Evolutionary conservation across 2,113 vertebrate genomes (phyloP), one percentile per base, ranked within the genome.

Genomic region (Narcine bancroftii): DNA sequence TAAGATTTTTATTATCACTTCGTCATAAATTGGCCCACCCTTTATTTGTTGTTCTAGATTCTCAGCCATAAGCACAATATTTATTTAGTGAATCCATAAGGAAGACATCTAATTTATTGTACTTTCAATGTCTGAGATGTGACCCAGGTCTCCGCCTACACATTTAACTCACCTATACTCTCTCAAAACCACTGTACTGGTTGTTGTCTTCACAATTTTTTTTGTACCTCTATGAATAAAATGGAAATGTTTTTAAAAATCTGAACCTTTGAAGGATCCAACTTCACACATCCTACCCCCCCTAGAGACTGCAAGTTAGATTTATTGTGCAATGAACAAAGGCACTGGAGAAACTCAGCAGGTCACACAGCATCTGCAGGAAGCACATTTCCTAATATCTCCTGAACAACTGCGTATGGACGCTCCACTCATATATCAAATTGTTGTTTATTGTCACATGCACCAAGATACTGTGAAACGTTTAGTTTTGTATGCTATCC

Each of bases 201-300:
- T 85, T 53, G 29, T 56, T n/a, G 11, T 81, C 47, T 29, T 79
- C 53, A 33, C 29, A 85, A 85, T 15, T 81, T 29, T 9, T 81
- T 50, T 56, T 85, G 81, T 56, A 2, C 11, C 13, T 83, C 3
- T 9, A 50, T 83, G 2, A 3, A 83, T n/a, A 29, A n/a, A 83
- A 17, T 83, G 33, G 50, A 19, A 56, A 83, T 17, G 17, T 45
- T 45, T 24, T 45, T 36, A 85, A 47, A 81, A 50, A 56, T 33
- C 3, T 56, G 19, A 33, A 85, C n/a, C 81, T 26, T 85, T n/a
- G 33, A 53, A 15, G 29, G 29, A 85, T 33, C 56, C 13, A 11
- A 85, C 50, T 85, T 56, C 33, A 11, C 81, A 83, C 47, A 85
- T 85, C 50, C 81, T 85, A 56, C 29, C 81, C n/a, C 50, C 56